phyloP scores from a whole-genome alignment of 1,140 invertebrate species.

The Artemia franciscana region DNA sequence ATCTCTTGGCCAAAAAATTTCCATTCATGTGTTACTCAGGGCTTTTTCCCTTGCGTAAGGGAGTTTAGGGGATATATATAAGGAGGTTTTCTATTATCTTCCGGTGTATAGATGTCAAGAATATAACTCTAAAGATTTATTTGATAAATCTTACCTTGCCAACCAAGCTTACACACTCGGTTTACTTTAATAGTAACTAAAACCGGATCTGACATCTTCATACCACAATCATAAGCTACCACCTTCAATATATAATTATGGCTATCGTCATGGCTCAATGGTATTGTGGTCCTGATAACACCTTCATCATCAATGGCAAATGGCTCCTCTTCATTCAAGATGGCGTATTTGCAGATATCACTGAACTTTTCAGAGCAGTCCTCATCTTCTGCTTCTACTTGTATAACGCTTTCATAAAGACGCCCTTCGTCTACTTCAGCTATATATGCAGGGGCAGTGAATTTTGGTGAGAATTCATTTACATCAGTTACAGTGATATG shows the following conservation, averaged over 20 bases:
- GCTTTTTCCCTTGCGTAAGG: too few species aligned
- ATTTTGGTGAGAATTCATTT: conserved; percentile 76
- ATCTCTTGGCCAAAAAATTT: too few species aligned
- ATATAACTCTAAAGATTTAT: too few species aligned
- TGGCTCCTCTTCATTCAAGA: conserved; percentile 63
- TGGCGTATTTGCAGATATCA: conserved; percentile 87
- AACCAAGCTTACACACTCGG: conserved; percentile 41
- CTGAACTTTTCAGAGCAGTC: conserved; percentile 78
- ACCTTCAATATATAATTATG: conserved; percentile 91
- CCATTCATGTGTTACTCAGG: too few species aligned
- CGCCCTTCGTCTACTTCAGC: conserved; percentile 72
- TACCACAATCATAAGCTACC: conserved; percentile 86
- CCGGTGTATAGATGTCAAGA: conserved; percentile 2
- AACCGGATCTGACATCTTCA: conserved; percentile 56
- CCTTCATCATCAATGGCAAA: conserved; percentile 79
- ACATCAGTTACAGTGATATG: conserved; percentile 86
- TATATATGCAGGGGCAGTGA: conserved; percentile 65
- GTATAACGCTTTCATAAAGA: conserved; percentile 64
- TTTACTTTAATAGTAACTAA: conserved; percentile 84
- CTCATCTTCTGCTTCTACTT: conserved; percentile 66
- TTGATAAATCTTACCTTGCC: conserved; percentile 53
- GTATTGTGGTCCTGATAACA: conserved; percentile 68
- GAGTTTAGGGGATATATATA: too few species aligned
- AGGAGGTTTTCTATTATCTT: not conserved
- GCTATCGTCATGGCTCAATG: conserved; percentile 64